Evolutionary conservation across 2,113 vertebrate species (phyloP).

Genomic region (Phyllopteryx taeniolatus): DNA sequence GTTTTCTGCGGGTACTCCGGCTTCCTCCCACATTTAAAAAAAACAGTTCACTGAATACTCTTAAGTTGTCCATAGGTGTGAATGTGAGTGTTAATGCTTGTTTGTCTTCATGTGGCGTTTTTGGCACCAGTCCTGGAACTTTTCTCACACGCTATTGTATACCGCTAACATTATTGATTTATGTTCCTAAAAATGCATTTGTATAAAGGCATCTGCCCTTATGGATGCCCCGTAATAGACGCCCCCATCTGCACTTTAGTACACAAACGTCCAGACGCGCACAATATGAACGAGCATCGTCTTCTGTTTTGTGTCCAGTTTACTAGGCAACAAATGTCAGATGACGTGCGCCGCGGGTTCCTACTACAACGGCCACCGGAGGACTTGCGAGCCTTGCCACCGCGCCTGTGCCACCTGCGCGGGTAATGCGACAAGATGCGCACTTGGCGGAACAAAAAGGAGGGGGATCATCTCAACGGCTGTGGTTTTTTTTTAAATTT

Average conservation of each 20-base stretch:
- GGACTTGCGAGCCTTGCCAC: conserved; percentile 88
- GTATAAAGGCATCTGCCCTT: background rate
- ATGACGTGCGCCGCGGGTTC: conserved; percentile 85
- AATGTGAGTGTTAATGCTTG: no score
- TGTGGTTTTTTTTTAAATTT: conserved; percentile 18
- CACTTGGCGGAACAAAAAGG: background rate
- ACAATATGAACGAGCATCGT: background rate
- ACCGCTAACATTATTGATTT: background rate
- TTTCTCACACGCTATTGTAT: no score
- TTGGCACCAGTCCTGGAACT: no score
- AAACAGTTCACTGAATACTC: no score
- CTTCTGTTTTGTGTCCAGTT: conserved; percentile 64
- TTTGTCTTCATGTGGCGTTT: no score
- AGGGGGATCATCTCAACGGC: background rate
- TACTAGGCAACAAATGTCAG: conserved; percentile 86
- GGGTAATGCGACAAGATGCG: conserved; percentile 69
- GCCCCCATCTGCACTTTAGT: background rate
- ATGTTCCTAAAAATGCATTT: background rate
- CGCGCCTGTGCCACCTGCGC: conserved; percentile 89
- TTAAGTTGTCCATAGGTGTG: no score
- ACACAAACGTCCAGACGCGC: background rate
- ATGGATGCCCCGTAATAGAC: no score
- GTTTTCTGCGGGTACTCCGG: no score
- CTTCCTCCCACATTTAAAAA: no score
- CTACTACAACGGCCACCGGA: conserved; percentile 84